These are phyloP conservation scores for silkworm (Bombyx mori) DNA, from an alignment of 1,140 invertebrate genomes.

Conservation along the genomic window ASM3026992v2 NC_085122.1:8569001-8569500, in stretches of 20 bases:
- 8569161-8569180: conserved; percentile 1
- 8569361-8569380: conserved; percentile 5
- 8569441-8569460: too few species aligned
- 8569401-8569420: too few species aligned
- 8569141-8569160: conserved; percentile 31
- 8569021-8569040: too few species aligned
- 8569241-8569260: conserved; percentile 59
- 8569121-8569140: conserved; percentile 54
- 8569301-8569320: conserved; percentile 30
- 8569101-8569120: not conserved
- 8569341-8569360: conserved; percentile 37
- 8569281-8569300: conserved; percentile 34
- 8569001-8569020: too few species aligned
- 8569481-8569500: too few species aligned
- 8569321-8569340: conserved; percentile 63
- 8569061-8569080: too few species aligned
- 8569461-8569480: too few species aligned
- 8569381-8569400: too few species aligned
- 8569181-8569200: conserved; percentile 10
- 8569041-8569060: too few species aligned
- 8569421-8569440: too few species aligned
- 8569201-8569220: conserved; percentile 60
- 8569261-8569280: conserved; percentile 39
- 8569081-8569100: too few species aligned
- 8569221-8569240: conserved; percentile 66